Evolutionary conservation across 1,140 invertebrate species (phyloP).

Genomic region (Frieseomelitta varia): DNA sequence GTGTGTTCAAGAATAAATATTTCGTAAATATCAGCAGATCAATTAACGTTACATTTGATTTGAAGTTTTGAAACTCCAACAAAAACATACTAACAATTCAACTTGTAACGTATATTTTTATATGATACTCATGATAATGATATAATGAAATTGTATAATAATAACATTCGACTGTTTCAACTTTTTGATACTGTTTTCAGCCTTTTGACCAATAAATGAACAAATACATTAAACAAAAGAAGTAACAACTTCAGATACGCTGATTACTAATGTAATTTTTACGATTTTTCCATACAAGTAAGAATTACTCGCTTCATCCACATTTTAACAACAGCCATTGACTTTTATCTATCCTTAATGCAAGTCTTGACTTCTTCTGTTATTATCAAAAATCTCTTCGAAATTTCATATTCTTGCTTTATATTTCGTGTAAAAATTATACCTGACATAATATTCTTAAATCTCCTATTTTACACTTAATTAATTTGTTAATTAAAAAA

Average conservation of each 20-base stretch:
- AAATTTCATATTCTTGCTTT: background rate
- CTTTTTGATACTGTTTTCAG: background rate
- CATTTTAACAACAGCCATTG: background rate
- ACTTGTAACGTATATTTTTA: background rate
- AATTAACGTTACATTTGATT: background rate
- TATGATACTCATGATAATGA: background rate
- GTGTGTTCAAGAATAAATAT: background rate
- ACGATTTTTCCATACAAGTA: background rate
- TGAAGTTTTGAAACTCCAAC: background rate
- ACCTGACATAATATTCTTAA: background rate
- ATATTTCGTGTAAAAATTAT: background rate
- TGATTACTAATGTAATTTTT: background rate
- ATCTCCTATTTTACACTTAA: too few relatives aligned
- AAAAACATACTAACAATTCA: background rate
- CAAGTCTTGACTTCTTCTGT: background rate
- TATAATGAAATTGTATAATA: background rate
- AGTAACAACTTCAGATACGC: background rate
- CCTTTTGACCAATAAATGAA: background rate
- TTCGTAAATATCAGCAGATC: background rate
- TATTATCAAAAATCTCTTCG: background rate
- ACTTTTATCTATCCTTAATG: background rate
- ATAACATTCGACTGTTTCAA: background rate
- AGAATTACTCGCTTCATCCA: background rate
- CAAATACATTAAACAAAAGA: background rate
- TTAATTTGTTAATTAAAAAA: background rate